Conservation (phyloP, 2,797 vertebrate genomes). For the Poeciliopsis infans region DNA sequence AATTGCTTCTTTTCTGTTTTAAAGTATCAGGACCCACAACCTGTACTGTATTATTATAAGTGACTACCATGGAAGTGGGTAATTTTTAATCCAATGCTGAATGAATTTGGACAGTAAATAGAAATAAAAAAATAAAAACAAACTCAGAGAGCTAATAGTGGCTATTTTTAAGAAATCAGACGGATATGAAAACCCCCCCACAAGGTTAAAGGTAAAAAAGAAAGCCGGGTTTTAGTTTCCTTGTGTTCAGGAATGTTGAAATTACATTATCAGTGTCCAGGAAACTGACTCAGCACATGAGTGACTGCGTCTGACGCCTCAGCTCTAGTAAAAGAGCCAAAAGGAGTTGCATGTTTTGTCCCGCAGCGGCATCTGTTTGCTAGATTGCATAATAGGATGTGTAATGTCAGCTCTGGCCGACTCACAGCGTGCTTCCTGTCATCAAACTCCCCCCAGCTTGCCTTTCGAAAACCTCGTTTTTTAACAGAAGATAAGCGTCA, state of each 20-base stretch:
- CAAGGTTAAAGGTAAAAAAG: not conserved
- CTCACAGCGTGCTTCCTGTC: slow-evolving; percentile 58
- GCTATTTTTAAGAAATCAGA: not conserved
- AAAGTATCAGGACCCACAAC: not conserved
- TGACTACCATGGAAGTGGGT: not conserved
- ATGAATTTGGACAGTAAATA: not conserved
- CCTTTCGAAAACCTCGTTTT: slow-evolving; percentile 30
- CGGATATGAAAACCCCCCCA: not conserved
- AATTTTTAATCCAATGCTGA: not conserved
- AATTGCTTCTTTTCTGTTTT: not conserved
- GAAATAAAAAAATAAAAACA: not conserved
- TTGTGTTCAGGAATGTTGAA: slow-evolving; percentile 3
- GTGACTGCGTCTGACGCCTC: slow-evolving; percentile 1
- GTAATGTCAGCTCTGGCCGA: slow-evolving; percentile 47
- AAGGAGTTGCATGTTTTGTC: slow-evolving; percentile 5
- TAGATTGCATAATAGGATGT: slow-evolving; percentile 56
- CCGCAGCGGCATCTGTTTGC: slow-evolving; percentile 37
- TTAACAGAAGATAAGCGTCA: slow-evolving; percentile 43
- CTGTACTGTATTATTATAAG: not conserved
- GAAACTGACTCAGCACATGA: slow-evolving; percentile 49
- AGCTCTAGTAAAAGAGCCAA: slow-evolving; percentile 7
- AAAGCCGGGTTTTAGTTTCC: not conserved
- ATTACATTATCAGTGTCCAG: slow-evolving; percentile 19
- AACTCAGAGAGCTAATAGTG: not conserved
- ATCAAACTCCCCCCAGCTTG: slow-evolving; percentile 66